These are phyloP conservation scores for Geococcyx californianus DNA, from an alignment of 2,113 vertebrate species.

Conservation along the genomic window DNA sequence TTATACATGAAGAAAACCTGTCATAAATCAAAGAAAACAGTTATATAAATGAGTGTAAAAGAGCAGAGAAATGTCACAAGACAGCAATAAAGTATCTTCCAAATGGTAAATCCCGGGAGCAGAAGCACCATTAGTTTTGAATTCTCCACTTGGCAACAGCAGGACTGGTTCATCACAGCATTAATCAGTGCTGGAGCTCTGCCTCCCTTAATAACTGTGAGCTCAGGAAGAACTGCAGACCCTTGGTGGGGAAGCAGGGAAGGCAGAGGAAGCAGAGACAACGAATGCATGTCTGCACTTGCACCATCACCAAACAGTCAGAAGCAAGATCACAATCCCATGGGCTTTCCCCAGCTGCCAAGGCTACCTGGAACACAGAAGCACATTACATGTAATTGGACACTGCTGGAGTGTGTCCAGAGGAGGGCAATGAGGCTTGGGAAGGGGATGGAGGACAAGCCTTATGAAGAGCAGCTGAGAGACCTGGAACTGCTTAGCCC, in stretches of 20 bases:
- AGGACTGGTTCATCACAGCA: background rate
- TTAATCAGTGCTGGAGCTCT: background rate
- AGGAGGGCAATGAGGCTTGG: too few relatives aligned
- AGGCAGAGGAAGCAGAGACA: background rate
- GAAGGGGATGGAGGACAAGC: too few relatives aligned
- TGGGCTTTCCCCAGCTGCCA: background rate
- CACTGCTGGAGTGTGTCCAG: too few relatives aligned
- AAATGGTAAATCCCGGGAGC: conserved; percentile 32
- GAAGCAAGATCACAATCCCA: background rate
- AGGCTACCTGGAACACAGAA: background rate
- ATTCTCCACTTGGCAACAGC: background rate
- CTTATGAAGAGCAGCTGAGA: too few relatives aligned
- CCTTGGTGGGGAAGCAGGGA: fast-evolving
- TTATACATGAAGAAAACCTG: conserved; percentile 28
- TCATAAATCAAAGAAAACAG: conserved; percentile 49
- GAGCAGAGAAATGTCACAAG: conserved; percentile 42
- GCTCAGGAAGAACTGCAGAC: background rate
- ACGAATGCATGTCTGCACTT: fast-evolving
- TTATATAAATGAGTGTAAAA: conserved; percentile 49
- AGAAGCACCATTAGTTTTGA: conserved; percentile 6
- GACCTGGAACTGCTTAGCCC: too few relatives aligned
- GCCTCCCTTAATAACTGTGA: background rate
- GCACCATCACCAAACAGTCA: fast-evolving
- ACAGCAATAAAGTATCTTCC: conserved; percentile 31
- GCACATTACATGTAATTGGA: fast-evolving